Evolutionary conservation across 1,140 invertebrate genomes (phyloP).

Genomic region (fruit fly (Drosophila melanogaster)): Release_6_plus_ISO1_MT NT_033779.5:20678001-20678500

Average conservation of each 20-base stretch:
- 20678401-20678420: constrained; percentile 88
- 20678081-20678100: constrained; percentile 77
- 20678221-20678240: constrained; percentile 88
- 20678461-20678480: constrained; percentile 93
- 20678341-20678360: constrained; percentile 97
- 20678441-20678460: constrained; percentile 89
- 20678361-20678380: constrained; percentile 92
- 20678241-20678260: constrained; percentile 88
- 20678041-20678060: constrained; percentile 53
- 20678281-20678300: constrained; percentile 94
- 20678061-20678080: constrained; percentile 73
- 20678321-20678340: constrained; percentile 92
- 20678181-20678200: constrained; percentile 24
- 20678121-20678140: constrained; percentile 75
- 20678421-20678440: constrained; percentile 88
- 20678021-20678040: constrained; percentile 66
- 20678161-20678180: neutral
- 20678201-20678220: constrained; percentile 90
- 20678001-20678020: constrained; percentile 54
- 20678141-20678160: constrained; percentile 33
- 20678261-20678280: constrained; percentile 90
- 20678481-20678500: constrained; percentile 90
- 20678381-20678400: constrained; percentile 88
- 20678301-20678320: constrained; percentile 95
- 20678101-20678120: constrained; percentile 80